Conservation (phyloP, 2,113 vertebrate species). For the Sitta europaea region DNA sequence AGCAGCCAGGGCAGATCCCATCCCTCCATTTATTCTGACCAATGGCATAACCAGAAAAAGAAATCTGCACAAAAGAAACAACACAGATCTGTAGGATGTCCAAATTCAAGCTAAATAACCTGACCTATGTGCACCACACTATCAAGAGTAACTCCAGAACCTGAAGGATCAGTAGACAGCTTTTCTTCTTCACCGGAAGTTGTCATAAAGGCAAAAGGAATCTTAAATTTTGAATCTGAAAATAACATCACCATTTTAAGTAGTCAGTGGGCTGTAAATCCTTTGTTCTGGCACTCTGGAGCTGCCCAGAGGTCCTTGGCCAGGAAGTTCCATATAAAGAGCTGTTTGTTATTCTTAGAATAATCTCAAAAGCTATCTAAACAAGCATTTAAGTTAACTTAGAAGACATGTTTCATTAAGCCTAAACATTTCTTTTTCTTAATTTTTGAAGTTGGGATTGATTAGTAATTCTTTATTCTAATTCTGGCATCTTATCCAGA, state of each 20-base stretch:
- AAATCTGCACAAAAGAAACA: conserved; percentile 13
- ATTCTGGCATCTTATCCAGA: not conserved
- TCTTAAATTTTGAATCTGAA: not conserved
- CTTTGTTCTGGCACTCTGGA: not conserved
- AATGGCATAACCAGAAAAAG: conserved; percentile 9
- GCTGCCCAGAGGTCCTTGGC: not conserved
- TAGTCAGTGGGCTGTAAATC: not conserved
- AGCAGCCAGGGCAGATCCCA: not conserved
- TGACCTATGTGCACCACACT: not conserved
- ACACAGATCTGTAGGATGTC: not conserved
- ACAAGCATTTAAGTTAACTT: not conserved
- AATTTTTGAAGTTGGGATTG: not conserved
- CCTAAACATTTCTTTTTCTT: not conserved
- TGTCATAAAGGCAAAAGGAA: not conserved
- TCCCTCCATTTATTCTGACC: conserved; percentile 49
- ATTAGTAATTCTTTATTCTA: not conserved
- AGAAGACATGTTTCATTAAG: not conserved
- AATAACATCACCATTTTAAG: conserved; percentile 1
- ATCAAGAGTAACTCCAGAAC: not conserved
- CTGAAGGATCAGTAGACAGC: not conserved
- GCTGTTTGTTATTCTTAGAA: conserved; percentile 10
- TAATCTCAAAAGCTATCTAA: conserved; percentile 52
- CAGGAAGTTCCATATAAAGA: not conserved
- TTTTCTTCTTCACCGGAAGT: not conserved
- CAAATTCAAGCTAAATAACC: conserved; percentile 19